Percentiles rank a stretch among this genome's conserved stretches.
phyloP scores from a whole-genome alignment of 1,140 invertebrate species.

The Caenorhabditis elegans region WBcel235 BX284606.5:14942001-14942500 shows the following conservation, averaged over 20 bases:
- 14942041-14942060: constrained; percentile 57
- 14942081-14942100: neutral
- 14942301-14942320: constrained; percentile 67
- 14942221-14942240: constrained; percentile 67
- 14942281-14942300: constrained; percentile 70
- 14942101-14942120: neutral
- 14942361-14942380: too few relatives aligned
- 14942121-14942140: neutral
- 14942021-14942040: constrained; percentile 39
- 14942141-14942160: neutral
- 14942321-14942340: too few relatives aligned
- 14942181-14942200: neutral
- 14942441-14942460: too few relatives aligned
- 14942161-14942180: neutral
- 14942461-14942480: too few relatives aligned
- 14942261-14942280: constrained; percentile 70
- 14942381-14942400: too few relatives aligned
- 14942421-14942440: too few relatives aligned
- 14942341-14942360: too few relatives aligned
- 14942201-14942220: neutral
- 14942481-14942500: too few relatives aligned
- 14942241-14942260: constrained; percentile 68
- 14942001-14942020: constrained; percentile 47
- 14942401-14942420: too few relatives aligned
- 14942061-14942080: constrained; percentile 45